Evolutionary conservation across 2,113 vertebrate species (phyloP).

Genomic region (Sapajus apella): DNA sequence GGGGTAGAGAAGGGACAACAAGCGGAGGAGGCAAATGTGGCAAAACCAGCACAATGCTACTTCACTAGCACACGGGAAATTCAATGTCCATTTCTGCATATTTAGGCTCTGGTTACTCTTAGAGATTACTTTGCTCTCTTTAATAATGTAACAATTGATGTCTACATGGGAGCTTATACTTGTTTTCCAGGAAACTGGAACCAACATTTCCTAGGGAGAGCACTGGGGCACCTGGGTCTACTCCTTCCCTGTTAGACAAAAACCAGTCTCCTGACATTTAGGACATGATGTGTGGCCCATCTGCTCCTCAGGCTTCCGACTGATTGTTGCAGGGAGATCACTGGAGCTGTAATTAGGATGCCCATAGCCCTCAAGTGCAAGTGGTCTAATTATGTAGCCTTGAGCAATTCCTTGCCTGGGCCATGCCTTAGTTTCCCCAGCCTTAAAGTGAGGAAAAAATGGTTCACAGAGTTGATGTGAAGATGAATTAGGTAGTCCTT

Average conservation of each 20-base stretch:
- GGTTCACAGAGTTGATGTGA: background rate
- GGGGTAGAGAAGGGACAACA: background rate
- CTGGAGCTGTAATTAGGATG: background rate
- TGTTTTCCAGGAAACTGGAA: background rate
- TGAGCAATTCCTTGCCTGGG: background rate
- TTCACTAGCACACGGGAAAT: background rate
- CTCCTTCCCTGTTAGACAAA: background rate
- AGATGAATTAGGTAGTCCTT: background rate
- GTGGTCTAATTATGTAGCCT: background rate
- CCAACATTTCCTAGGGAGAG: constrained; percentile 21
- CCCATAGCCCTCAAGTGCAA: background rate
- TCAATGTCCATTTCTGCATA: background rate
- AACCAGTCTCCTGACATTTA: background rate
- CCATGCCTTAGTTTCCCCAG: constrained; percentile 50
- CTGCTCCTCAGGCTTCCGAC: background rate
- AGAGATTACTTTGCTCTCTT: background rate
- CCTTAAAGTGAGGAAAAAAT: background rate
- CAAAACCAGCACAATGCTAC: background rate
- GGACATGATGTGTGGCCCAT: background rate
- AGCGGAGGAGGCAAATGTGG: background rate
- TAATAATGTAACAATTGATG: background rate
- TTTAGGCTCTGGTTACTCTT: background rate
- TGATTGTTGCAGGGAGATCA: background rate
- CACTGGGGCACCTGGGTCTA: background rate
- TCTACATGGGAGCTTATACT: background rate